Base-by-base conservation (phyloP, 2,797 vertebrate genomes). In the Vireo griseus region DNA sequence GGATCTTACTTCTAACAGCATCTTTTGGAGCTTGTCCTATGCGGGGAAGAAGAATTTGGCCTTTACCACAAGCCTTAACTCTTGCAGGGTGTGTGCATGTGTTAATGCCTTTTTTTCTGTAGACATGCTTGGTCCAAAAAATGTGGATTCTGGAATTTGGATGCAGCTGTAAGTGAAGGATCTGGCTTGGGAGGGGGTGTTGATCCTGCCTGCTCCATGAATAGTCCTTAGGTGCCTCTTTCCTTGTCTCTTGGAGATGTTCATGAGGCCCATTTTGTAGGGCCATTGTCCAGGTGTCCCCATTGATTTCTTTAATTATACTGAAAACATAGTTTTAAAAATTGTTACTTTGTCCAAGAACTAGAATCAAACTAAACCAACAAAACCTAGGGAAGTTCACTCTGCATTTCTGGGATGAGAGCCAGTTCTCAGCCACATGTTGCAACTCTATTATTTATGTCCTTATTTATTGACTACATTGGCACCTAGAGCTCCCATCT, bases 391-490 rank as follows among this genome's bases (percentile, higher is more conserved):
- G 85, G 45, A 81, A 86, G 83, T 59, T 96, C 61, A 44, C 76
- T 95, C 66, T 87, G 81, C 59, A 86, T 86, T 94, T 96, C 95
- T 96, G 91, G 92, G 91, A 79, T 86, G 82, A 33, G 72, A 86
- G 94, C 87, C 95, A 96, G 89, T 88, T 94, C 82, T 91, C 69
- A 90, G 85, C 82, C 87, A 73, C 86, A 61, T 89, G 92, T 77
- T 94, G 33, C 85, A 87, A 74, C 57, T 86, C 42, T 67, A 58
- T 96, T 96, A 96, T 96, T 96, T 96, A 94, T 90, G 85, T 92
- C 63, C 73, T 78, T 95, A 94, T 95, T 94, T 96, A 94, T 90
- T 96, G 94, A 47, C 94, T 96, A n/a, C 87, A 71, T 81, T 97
- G 94, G 94, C 95, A 97, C 91, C 92, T 88, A 63, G 72, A 63